Conservation (phyloP, 2,888 invertebrate species). For the Dorcus hopei region DNA sequence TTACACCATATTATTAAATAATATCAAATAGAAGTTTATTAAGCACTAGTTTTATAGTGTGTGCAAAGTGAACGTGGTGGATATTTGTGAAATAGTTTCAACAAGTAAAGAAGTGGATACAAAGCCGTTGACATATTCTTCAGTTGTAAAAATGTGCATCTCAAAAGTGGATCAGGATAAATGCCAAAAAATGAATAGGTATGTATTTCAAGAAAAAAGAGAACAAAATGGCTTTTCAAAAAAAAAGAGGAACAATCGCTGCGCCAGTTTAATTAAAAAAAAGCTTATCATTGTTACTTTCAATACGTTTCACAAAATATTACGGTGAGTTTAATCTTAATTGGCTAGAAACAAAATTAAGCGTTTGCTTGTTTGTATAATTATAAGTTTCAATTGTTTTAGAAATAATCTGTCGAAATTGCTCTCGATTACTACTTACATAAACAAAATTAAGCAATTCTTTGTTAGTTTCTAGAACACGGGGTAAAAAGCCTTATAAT, state of each 20-base stretch:
- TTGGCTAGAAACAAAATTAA: too few relatives aligned
- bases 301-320: background rate
- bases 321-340: too few relatives aligned
- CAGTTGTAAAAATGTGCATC: conserved; percentile 32
- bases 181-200: conserved; percentile 45
- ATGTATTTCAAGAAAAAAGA: conserved; percentile 15
- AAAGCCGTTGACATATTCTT: conserved; percentile 6
- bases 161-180: conserved; percentile 34
- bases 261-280: background rate
- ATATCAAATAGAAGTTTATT: too few relatives aligned
- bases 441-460: too few relatives aligned
- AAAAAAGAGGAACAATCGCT: conserved; percentile 1
- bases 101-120: conserved; percentile 10
- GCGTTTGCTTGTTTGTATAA: too few relatives aligned
- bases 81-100: background rate
- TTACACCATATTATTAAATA: background rate
- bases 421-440: too few relatives aligned
- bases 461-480: too few relatives aligned
- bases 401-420: too few relatives aligned
- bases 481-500: too few relatives aligned
- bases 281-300: background rate
- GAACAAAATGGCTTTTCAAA: background rate
- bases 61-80: background rate
- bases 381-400: too few relatives aligned
- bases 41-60: too few relatives aligned